Evolutionary conservation across 2,888 invertebrate species (phyloP).

Genomic region (Hemistola chrysoprasaria): DNA sequence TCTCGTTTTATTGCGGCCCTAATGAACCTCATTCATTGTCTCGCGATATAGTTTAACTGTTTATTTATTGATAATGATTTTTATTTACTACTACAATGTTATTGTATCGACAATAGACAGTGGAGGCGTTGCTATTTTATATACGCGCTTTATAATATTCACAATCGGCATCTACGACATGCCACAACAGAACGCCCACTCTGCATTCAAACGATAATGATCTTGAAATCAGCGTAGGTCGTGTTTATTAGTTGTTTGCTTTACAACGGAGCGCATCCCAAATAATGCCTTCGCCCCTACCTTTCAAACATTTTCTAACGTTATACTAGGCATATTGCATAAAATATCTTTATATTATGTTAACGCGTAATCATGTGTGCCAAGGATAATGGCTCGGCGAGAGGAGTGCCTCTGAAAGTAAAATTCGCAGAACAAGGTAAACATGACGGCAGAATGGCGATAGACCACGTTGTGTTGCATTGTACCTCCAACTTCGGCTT

Average conservation of each 20-base stretch:
- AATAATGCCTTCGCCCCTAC: slow-evolving; percentile 32
- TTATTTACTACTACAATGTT: slow-evolving; percentile 49
- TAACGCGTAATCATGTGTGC: slow-evolving; percentile 30
- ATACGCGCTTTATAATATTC: slow-evolving; percentile 63
- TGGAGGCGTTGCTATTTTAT: slow-evolving; percentile 46
- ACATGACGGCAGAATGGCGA: slow-evolving; percentile 28
- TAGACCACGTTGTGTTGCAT: slow-evolving; percentile 29
- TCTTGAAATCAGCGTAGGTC: slow-evolving; percentile 72
- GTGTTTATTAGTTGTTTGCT: slow-evolving; percentile 62
- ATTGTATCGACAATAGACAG: slow-evolving; percentile 40
- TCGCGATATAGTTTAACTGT: slow-evolving; percentile 60
- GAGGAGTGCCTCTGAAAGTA: slow-evolving; percentile 31
- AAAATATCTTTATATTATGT: slow-evolving; percentile 25
- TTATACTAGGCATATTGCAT: slow-evolving; percentile 29
- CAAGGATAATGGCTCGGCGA: slow-evolving; percentile 30
- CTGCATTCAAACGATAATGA: slow-evolving; percentile 64
- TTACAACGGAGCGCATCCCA: slow-evolving; percentile 38
- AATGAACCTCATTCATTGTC: slow-evolving; percentile 68
- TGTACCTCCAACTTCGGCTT: slow-evolving; percentile 15
- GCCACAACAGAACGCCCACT: slow-evolving; percentile 53
- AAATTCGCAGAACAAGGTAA: slow-evolving; percentile 27
- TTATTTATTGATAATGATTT: slow-evolving; percentile 55
- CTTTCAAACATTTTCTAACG: slow-evolving; percentile 29
- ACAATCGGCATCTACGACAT: slow-evolving; percentile 62
- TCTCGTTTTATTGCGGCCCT: slow-evolving; percentile 58